Evolutionary conservation across 2,888 invertebrate genomes (phyloP).

Genomic region (Aquatica leii): DNA sequence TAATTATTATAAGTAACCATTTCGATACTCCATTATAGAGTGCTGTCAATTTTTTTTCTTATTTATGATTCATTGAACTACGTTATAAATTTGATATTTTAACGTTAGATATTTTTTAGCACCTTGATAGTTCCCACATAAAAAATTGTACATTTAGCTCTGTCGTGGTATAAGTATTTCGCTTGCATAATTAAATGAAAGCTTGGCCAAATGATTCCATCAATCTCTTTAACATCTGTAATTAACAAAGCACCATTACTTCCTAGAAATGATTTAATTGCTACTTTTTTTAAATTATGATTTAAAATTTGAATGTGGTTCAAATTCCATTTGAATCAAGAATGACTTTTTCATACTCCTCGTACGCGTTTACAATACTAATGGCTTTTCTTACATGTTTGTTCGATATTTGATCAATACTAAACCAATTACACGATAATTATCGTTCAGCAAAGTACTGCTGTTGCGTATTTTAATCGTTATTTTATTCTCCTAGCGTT

Average conservation of each 20-base stretch:
- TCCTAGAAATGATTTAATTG: constrained; percentile 8
- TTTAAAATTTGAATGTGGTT: not conserved
- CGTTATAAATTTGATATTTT: constrained; percentile 3
- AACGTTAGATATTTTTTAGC: constrained; percentile 7
- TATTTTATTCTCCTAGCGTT: no score
- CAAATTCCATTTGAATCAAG: no score
- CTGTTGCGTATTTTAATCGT: no score
- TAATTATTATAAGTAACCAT: constrained; percentile 5
- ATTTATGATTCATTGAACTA: constrained; percentile 10
- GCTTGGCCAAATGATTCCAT: constrained; percentile 10
- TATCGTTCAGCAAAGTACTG: no score
- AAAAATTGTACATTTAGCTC: not conserved
- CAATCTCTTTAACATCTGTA: constrained; percentile 15
- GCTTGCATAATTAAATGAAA: constrained; percentile 16
- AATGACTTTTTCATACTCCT: no score
- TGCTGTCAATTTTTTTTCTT: constrained; percentile 7
- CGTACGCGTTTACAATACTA: no score
- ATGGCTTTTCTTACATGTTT: no score
- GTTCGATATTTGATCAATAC: no score
- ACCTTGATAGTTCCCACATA: constrained; percentile 1
- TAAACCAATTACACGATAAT: no score
- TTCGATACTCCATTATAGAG: constrained; percentile 4
- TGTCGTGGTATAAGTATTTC: constrained; percentile 5
- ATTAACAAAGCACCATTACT: constrained; percentile 7
- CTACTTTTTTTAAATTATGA: constrained; percentile 7